Percentiles rank a stretch among this genome's conserved stretches.
Evolutionary conservation across 2,888 invertebrate genomes (phyloP).

Genomic region (Cephalotes varians): DNA sequence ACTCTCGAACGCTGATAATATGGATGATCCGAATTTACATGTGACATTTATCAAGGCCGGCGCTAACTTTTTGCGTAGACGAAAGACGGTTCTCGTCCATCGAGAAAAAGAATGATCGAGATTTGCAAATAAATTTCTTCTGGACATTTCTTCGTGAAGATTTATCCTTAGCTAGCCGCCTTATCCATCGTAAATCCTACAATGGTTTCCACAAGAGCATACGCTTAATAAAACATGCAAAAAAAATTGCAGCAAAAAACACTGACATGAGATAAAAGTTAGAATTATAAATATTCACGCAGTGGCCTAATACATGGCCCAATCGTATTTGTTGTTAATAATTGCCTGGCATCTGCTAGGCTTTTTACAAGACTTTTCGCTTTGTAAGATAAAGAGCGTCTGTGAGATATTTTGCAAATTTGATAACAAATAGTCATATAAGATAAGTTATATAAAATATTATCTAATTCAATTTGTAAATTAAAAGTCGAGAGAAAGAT

Average conservation of each 20-base stretch:
- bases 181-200: slow-evolving; percentile 15
- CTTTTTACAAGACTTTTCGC: too few relatives aligned
- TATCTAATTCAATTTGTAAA: neutral
- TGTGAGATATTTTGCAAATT: too few relatives aligned
- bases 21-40: slow-evolving; percentile 62
- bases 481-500: neutral
- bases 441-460: neutral
- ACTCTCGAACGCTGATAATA: slow-evolving; percentile 1
- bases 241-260: too few relatives aligned
- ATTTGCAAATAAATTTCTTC: slow-evolving; percentile 32
- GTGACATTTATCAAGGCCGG: slow-evolving; percentile 60
- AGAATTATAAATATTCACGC: too few relatives aligned
- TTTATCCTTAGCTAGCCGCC: neutral
- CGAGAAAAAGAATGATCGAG: slow-evolving; percentile 15
- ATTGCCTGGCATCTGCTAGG: too few relatives aligned
- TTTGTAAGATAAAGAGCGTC: too few relatives aligned
- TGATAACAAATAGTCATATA: too few relatives aligned
- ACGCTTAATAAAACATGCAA: too few relatives aligned
- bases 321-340: too few relatives aligned
- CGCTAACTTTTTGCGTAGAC: neutral
- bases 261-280: too few relatives aligned
- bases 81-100: neutral
- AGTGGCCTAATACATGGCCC: too few relatives aligned
- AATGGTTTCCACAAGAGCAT: neutral
- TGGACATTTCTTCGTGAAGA: slow-evolving; percentile 2